phyloP scores from a whole-genome alignment of 2,888 invertebrate genomes.

The Mimachlamys varia region DNA sequence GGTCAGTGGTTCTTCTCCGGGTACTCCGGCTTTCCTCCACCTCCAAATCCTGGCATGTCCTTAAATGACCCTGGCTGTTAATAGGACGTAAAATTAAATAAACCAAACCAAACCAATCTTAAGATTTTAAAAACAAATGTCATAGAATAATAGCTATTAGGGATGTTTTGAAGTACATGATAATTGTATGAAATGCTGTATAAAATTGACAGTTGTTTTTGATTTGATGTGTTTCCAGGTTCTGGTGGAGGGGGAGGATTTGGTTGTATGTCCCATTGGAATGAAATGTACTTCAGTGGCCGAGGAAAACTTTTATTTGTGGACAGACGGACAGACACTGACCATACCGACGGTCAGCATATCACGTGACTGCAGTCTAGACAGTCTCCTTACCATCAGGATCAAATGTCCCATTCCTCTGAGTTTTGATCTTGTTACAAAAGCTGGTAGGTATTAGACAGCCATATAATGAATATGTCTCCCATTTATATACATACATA shows the following conservation, averaged over 20 bases:
- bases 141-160: too few species aligned
- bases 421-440: conserved; percentile 43
- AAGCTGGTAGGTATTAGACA: background rate
- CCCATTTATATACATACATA: too few species aligned
- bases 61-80: too few species aligned
- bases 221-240: background rate
- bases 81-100: too few species aligned
- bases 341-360: conserved; percentile 26
- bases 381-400: conserved; percentile 45
- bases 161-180: too few species aligned
- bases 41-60: too few species aligned
- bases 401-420: conserved; percentile 54
- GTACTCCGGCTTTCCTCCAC: too few species aligned
- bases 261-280: conserved; percentile 2
- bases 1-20: too few species aligned
- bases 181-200: too few species aligned
- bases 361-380: background rate
- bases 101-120: too few species aligned
- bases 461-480: background rate
- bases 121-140: too few species aligned
- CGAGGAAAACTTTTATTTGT: conserved; percentile 37
- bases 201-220: background rate
- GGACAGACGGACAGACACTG: background rate
- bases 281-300: background rate
- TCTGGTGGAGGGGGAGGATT: background rate